Percentiles rank a stretch among this genome's conserved stretches.
Evolutionary conservation across 2,797 vertebrate species (phyloP).

Genomic region (Semaprochilodus insignis): DNA sequence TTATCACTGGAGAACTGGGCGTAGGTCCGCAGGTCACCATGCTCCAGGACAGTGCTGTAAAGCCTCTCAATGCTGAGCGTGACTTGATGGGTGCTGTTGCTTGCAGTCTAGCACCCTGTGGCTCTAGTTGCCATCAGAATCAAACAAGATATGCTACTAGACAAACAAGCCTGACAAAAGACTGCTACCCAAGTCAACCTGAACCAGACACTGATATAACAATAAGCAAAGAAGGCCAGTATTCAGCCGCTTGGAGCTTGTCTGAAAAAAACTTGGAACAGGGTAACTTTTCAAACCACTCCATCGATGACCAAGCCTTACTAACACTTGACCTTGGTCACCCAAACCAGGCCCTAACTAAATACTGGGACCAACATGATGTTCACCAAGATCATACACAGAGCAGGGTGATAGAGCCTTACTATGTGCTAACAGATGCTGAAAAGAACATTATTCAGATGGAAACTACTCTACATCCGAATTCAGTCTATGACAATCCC

Average conservation of each 20-base stretch:
- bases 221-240: slow-evolving; percentile 23
- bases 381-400: slow-evolving; percentile 14
- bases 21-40: neutral
- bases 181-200: slow-evolving; percentile 7
- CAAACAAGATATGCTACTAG: slow-evolving; percentile 7
- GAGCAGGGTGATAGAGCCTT: slow-evolving; percentile 17
- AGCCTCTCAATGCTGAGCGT: neutral
- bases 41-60: neutral
- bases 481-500: neutral
- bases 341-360: slow-evolving; percentile 28
- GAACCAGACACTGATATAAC: slow-evolving; percentile 5
- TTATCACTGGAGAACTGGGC: slow-evolving; percentile 15
- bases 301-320: slow-evolving; percentile 8
- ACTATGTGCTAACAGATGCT: neutral
- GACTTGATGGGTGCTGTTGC: neutral
- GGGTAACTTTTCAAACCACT: neutral
- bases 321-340: neutral
- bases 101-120: neutral
- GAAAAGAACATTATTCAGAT: neutral
- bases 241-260: slow-evolving; percentile 7
- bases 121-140: slow-evolving; percentile 6
- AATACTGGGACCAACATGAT: slow-evolving; percentile 43
- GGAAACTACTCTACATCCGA: slow-evolving; percentile 19
- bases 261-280: slow-evolving; percentile 12
- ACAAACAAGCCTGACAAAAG: slow-evolving; percentile 7